These are phyloP conservation scores for Cryptus armator DNA, from an alignment of 2,888 invertebrate species.

Conservation along the genomic window DNA sequence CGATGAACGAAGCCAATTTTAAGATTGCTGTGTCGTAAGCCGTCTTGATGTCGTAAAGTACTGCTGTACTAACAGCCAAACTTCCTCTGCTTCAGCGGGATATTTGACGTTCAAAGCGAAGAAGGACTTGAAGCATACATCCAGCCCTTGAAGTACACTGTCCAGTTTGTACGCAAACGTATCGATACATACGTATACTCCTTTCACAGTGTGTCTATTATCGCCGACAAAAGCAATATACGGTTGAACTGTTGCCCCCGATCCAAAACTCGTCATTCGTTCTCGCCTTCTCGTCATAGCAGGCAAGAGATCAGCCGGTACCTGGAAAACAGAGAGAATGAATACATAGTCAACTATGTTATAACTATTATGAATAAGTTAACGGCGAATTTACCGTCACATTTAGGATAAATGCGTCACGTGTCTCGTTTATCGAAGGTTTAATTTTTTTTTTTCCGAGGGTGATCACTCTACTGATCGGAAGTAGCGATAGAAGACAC, in stretches of 20 bases:
- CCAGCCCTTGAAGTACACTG: background rate
- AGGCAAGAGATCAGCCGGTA: too few species aligned
- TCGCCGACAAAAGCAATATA: background rate
- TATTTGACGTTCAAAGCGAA: constrained; percentile 62
- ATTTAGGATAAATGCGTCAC: background rate
- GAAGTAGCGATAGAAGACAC: background rate
- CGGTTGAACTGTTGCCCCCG: background rate
- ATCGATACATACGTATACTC: background rate
- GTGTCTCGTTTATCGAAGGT: background rate
- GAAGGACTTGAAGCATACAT: constrained; percentile 61
- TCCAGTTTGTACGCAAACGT: background rate
- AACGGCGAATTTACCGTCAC: background rate
- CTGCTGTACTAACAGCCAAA: constrained; percentile 66
- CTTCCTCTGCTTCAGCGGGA: constrained; percentile 66
- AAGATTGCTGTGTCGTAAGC: constrained; percentile 59
- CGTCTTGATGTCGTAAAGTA: constrained; percentile 62
- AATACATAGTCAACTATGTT: too few species aligned
- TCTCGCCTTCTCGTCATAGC: background rate
- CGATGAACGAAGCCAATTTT: background rate
- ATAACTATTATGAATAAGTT: too few species aligned
- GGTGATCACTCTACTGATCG: background rate
- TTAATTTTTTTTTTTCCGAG: background rate
- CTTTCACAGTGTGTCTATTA: background rate
- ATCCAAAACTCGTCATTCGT: background rate
- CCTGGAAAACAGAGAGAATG: too few species aligned